These are phyloP conservation scores for Thalassophryne amazonica DNA, from an alignment of 2,797 vertebrate species.

Conservation along the genomic window DNA sequence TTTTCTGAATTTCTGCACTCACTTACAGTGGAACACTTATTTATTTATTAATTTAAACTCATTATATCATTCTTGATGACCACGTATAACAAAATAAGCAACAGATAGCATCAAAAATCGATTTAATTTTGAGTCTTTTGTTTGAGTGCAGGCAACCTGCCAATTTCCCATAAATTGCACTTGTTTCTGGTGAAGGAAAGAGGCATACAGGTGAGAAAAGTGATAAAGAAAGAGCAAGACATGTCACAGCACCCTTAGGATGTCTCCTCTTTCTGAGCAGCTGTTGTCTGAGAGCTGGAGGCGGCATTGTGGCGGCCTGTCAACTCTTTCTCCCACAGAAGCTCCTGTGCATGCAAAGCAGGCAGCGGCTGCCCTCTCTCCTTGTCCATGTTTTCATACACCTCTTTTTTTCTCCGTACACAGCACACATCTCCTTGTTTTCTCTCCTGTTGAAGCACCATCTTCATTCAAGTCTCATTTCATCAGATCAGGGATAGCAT, in stretches of 20 bases:
- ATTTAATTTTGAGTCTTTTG: conserved; percentile 32
- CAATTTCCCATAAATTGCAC: conserved; percentile 32
- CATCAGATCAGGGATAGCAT: conserved; percentile 30
- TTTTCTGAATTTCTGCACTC: too few relatives aligned
- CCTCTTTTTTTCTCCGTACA: conserved; percentile 29
- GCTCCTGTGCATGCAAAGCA: conserved; percentile 74
- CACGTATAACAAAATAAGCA: conserved; percentile 17
- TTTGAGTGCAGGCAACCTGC: conserved; percentile 25
- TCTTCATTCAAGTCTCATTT: conserved; percentile 65
- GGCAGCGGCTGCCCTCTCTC: conserved; percentile 63
- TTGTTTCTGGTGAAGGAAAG: conserved; percentile 26
- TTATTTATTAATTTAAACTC: conserved; percentile 13
- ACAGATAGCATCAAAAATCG: conserved; percentile 24
- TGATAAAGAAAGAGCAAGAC: conserved; percentile 61
- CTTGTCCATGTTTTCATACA: conserved; percentile 47
- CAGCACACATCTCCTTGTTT: conserved; percentile 43
- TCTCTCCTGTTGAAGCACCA: conserved; percentile 3
- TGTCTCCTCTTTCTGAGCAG: conserved; percentile 70
- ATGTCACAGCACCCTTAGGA: conserved; percentile 73
- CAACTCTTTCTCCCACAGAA: conserved; percentile 66
- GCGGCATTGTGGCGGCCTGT: conserved; percentile 76
- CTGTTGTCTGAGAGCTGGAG: conserved; percentile 78
- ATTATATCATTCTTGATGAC: conserved; percentile 24
- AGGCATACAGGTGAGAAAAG: conserved; percentile 64
- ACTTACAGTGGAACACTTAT: too few relatives aligned